Evolutionary conservation across 2,113 vertebrate species (phyloP).

Genomic region (Corydoras sp.): DNA sequence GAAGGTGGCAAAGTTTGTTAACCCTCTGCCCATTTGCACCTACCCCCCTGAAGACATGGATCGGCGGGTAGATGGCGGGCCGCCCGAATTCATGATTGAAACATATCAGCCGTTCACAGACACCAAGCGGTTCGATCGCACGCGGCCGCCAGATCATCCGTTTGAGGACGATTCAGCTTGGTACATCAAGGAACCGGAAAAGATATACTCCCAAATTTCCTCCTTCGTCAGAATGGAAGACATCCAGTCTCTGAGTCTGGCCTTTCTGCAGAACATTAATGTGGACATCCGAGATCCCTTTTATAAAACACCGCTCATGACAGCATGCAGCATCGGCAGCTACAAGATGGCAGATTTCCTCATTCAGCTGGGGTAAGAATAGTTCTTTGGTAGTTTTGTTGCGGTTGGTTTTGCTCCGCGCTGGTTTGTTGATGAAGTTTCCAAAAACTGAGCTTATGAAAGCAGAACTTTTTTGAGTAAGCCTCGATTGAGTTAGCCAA

Average conservation of each 20-base stretch:
- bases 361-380: slow-evolving; percentile 66
- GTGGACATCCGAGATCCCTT: slow-evolving; percentile 73
- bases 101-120: slow-evolving; percentile 55
- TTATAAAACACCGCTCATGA: slow-evolving; percentile 79
- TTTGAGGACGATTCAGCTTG: slow-evolving; percentile 76
- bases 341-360: slow-evolving; percentile 67
- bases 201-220: slow-evolving; percentile 64
- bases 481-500: too few relatives aligned
- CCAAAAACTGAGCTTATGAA: too few relatives aligned
- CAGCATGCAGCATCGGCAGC: slow-evolving; percentile 69
- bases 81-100: slow-evolving; percentile 67
- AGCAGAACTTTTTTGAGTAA: too few relatives aligned
- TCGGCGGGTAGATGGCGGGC: slow-evolving; percentile 56
- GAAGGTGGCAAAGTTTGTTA: slow-evolving; percentile 54
- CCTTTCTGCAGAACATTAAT: slow-evolving; percentile 67
- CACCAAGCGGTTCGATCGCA: slow-evolving; percentile 49
- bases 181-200: slow-evolving; percentile 70
- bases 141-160: slow-evolving; percentile 64
- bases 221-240: slow-evolving; percentile 69
- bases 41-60: slow-evolving; percentile 47
- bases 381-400: too few relatives aligned
- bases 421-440: too few relatives aligned
- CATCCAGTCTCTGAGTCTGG: slow-evolving; percentile 71
- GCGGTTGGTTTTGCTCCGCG: too few relatives aligned
- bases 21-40: slow-evolving; percentile 68